Percentiles rank a stretch among this genome's conserved stretches.
These are phyloP conservation scores for Chaetophractus vellerosus DNA, from an alignment of 2,797 vertebrate genomes.

Conservation along the genomic window DNA sequence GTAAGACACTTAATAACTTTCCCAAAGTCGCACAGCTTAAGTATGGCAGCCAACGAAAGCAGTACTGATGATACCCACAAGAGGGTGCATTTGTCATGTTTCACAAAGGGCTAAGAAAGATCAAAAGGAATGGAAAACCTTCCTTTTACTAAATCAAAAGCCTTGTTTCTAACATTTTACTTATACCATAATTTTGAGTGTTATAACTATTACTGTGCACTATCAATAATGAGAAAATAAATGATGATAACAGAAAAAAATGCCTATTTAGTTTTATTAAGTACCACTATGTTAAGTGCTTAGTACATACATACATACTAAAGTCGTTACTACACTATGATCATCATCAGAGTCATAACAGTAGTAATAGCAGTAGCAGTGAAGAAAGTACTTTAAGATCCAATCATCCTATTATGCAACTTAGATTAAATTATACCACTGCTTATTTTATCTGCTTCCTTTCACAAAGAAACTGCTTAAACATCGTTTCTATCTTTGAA, in stretches of 20 bases:
- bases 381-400: constrained; percentile 48
- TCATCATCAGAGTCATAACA: background rate
- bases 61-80: constrained; percentile 23
- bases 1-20: background rate
- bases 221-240: constrained; percentile 39
- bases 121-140: background rate
- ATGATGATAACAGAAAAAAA: constrained; percentile 6
- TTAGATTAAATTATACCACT: constrained; percentile 31
- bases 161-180: constrained; percentile 51
- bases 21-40: background rate
- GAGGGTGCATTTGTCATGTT: background rate
- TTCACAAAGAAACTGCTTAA: constrained; percentile 43
- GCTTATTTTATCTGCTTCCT: constrained; percentile 28
- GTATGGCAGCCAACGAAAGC: background rate
- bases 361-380: background rate
- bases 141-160: constrained; percentile 55
- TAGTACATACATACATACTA: constrained; percentile 14
- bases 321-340: background rate
- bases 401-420: background rate
- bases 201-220: constrained; percentile 19
- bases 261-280: background rate
- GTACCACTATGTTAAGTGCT: background rate
- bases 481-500: constrained; percentile 50
- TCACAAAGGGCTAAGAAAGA: background rate
- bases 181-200: background rate